Base-by-base conservation (phyloP, 2,113 vertebrate genomes). In the Arothron firmamentum region DNA sequence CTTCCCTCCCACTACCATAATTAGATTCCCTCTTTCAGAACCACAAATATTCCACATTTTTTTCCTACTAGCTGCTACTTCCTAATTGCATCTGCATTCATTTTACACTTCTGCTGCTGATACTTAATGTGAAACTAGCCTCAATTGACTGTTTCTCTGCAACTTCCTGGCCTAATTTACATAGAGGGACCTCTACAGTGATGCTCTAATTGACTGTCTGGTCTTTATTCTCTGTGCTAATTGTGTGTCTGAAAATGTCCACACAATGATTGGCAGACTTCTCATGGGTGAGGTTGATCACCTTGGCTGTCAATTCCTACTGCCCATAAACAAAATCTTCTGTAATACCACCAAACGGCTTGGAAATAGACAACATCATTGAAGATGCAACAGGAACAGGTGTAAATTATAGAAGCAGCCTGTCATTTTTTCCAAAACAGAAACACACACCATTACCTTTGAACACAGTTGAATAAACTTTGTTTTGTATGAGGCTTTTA, bases 201-300 rank as follows among this genome's bases (percentile, higher is more conserved):
- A 50, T 47, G 56, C 57, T 52, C 56, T 86, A 85, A 86, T 79
- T 85, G 80, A 74, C 55, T 73, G 70, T 55, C 77, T 79, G 72
- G 76, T 67, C 51, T 72, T 53, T 59, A 72, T 85, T 78, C 76
- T 59, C 18, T 46, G 52, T 70, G 70, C 60, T 81, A 81, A 87
- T 79, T 76, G 65, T 71, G 75, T 72, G 66, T 78, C 64, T 77
- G 15, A 67, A 65, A 74, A 62, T 82, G 71, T 81, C 67, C 64
- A 59, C 64, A 53, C 60, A 76, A 52, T 57, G 20, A 20, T 58
- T 56, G 56, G 69, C 56, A n/a, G 43, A 51, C 61, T 56, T 65
- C 68, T n/a, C 60, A 46, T 23, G 62, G 62, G 65, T 67, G 28
- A 43, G 59, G 21, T 49, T 49, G 5, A 56, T 62, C 10, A 2